A percentile compares a stretch with the other conserved stretches of the same genome.
Evolutionary conservation across 2,797 vertebrate species (phyloP).

Genomic region (Pempheris klunzingeri): DNA sequence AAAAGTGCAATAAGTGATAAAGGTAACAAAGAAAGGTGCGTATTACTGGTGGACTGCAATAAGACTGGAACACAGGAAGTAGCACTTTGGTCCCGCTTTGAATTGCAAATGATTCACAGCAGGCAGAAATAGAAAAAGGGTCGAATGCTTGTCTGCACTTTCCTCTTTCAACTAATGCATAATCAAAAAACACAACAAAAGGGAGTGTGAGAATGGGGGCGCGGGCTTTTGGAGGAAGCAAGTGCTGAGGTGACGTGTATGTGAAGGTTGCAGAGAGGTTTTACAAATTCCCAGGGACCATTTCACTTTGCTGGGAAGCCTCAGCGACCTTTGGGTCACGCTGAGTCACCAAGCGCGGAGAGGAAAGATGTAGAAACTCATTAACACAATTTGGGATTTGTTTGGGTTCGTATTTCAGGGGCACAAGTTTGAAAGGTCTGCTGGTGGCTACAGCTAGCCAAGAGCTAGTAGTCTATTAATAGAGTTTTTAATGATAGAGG

Average conservation of each 20-base stretch:
- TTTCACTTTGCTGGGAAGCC: constrained; percentile 66
- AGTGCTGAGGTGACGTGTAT: neutral
- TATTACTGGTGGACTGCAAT: constrained; percentile 43
- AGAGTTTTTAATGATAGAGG: constrained; percentile 49
- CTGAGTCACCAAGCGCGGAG: constrained; percentile 44
- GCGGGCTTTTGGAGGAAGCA: neutral
- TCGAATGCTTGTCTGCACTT: constrained; percentile 41
- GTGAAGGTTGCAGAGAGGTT: constrained; percentile 48
- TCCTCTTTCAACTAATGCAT: constrained; percentile 41
- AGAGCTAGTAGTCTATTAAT: constrained; percentile 35
- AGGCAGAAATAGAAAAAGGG: constrained; percentile 60
- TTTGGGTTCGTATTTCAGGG: constrained; percentile 59
- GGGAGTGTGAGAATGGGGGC: neutral
- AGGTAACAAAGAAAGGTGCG: constrained; percentile 31
- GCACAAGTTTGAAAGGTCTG: constrained; percentile 20
- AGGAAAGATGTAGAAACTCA: constrained; percentile 51
- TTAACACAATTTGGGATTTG: constrained; percentile 58
- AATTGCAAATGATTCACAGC: constrained; percentile 73
- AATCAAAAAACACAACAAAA: constrained; percentile 51
- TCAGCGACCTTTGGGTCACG: constrained; percentile 56
- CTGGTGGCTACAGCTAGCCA: constrained; percentile 48
- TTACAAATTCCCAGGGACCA: constrained; percentile 54
- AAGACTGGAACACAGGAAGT: constrained; percentile 52
- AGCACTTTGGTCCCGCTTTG: constrained; percentile 57
- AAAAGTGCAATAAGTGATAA: constrained; percentile 28